Percentiles rank a stretch among this genome's conserved stretches.
These are phyloP conservation scores for Amblyraja radiata DNA, from an alignment of 2,797 vertebrate species.

Conservation along the genomic window DNA sequence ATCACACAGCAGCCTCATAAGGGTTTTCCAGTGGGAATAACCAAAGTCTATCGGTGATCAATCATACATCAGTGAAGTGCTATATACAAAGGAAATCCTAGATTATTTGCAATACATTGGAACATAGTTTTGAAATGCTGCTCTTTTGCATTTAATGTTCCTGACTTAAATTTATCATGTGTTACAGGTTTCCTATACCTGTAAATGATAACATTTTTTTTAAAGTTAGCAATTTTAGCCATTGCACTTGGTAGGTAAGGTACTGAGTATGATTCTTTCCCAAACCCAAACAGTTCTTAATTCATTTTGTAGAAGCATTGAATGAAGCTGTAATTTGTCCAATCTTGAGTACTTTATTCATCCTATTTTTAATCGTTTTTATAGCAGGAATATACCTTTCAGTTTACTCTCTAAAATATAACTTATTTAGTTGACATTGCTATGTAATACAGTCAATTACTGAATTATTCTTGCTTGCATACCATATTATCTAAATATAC, in stretches of 20 bases:
- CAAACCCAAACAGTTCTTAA: not conserved
- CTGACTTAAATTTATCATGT: not conserved
- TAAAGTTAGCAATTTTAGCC: not conserved
- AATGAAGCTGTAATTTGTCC: not conserved
- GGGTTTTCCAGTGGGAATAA: not conserved
- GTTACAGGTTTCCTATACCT: not conserved
- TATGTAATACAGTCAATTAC: not conserved
- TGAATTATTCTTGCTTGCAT: slow-evolving; percentile 21
- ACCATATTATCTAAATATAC: not conserved
- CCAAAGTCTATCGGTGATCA: not conserved
- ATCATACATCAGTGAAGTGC: not conserved
- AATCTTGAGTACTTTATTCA: not conserved
- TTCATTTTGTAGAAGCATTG: not conserved
- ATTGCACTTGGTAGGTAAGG: not conserved
- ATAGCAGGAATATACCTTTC: not conserved
- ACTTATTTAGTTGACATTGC: not conserved
- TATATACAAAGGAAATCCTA: not conserved
- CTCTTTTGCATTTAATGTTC: not conserved
- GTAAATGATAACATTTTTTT: not conserved
- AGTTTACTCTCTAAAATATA: not conserved
- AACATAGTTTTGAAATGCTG: not conserved
- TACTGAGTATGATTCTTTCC: not conserved
- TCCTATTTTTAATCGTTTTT: not conserved
- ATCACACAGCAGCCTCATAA: not conserved
- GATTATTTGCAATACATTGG: not conserved